A percentile compares a stretch with the other conserved stretches of the same genome.
Evolutionary conservation across 2,113 vertebrate genomes (phyloP).

Genomic region (Salvelinus fontinalis): DNA sequence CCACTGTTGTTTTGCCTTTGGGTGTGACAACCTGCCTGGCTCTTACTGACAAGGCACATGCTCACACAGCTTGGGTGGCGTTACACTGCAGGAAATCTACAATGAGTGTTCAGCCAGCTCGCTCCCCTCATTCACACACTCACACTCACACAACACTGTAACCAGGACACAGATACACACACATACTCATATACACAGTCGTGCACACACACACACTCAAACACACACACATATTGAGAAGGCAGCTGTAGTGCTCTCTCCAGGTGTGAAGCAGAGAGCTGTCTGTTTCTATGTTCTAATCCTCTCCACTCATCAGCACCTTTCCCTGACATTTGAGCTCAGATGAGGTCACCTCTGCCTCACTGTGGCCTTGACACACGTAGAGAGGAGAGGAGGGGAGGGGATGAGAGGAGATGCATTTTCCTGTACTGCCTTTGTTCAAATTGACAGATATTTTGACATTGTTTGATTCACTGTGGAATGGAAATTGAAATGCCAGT

Average conservation of each 20-base stretch:
- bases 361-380: conserved; percentile 12
- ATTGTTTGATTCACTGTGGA: background rate
- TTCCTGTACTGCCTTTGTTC: no score
- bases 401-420: background rate
- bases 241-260: background rate
- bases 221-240: background rate
- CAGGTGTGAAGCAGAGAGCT: background rate
- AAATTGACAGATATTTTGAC: background rate
- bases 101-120: background rate
- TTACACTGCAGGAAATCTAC: background rate
- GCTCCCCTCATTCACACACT: background rate
- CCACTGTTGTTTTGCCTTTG: background rate
- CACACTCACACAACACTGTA: background rate
- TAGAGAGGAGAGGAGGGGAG: background rate
- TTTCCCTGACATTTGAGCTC: conserved; percentile 28
- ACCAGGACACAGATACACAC: conserved; percentile 1
- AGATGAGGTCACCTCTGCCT: conserved; percentile 35
- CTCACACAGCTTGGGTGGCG: background rate
- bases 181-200: background rate
- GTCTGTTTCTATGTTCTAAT: conserved; percentile 13
- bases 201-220: background rate
- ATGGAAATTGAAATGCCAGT: background rate
- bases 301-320: conserved; percentile 32
- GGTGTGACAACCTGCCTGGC: background rate
- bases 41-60: background rate